phyloP scores from a whole-genome alignment of 1,140 invertebrate species.

The Pogonognathellus flavescens region DNA sequence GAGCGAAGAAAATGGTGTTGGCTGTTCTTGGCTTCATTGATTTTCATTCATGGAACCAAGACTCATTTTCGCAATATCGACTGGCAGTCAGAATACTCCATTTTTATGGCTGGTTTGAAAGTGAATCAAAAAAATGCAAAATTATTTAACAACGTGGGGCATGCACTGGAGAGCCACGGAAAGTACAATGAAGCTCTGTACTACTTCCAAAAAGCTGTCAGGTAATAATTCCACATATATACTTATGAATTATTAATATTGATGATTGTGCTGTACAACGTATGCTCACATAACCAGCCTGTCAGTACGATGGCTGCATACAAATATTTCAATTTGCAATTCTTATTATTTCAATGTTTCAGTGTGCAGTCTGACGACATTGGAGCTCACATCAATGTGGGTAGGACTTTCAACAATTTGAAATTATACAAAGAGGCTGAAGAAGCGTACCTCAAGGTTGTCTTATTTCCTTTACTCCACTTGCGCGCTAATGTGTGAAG shows the following conservation, averaged over 20 bases:
- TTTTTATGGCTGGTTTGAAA: constrained; percentile 91
- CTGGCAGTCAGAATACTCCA: constrained; percentile 92
- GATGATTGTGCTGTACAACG: too few relatives aligned
- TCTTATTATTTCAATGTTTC: constrained; percentile 1
- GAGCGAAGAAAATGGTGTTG: constrained; percentile 72
- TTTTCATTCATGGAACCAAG: constrained; percentile 84
- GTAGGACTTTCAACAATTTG: constrained; percentile 92
- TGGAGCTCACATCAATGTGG: constrained; percentile 96
- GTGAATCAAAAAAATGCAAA: constrained; percentile 95
- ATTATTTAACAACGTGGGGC: constrained; percentile 96
- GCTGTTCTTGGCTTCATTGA: constrained; percentile 76
- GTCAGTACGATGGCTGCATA: too few relatives aligned
- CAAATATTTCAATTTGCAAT: background rate
- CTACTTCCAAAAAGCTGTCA: constrained; percentile 92
- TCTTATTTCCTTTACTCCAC: background rate
- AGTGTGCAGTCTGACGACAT: constrained; percentile 96
- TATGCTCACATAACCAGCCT: too few relatives aligned
- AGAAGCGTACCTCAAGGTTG: constrained; percentile 86
- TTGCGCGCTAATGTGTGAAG: background rate
- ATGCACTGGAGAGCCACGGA: constrained; percentile 89
- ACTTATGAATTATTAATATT: background rate
- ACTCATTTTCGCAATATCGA: constrained; percentile 90
- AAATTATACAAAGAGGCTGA: constrained; percentile 93
- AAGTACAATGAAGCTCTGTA: constrained; percentile 87
- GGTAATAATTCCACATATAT: constrained; percentile 68